Base-by-base conservation (phyloP, 2,113 vertebrate species). In the Cheirogaleus medius region DNA sequence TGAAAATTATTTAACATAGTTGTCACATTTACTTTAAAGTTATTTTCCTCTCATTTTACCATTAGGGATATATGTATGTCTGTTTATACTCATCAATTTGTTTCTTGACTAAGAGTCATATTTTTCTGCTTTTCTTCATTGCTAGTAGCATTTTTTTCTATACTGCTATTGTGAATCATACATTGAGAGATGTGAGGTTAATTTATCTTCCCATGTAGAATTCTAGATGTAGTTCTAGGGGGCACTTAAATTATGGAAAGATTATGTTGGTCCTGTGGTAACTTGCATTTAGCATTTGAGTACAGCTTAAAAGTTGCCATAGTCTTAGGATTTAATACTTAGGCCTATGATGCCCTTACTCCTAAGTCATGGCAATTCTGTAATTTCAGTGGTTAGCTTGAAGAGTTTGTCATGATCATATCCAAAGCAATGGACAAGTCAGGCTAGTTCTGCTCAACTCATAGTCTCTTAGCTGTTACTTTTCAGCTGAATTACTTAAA, bases 381-480 rank as follows among this genome's bases (percentile, higher is more conserved):
- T 7, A 20, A 47, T 80, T 94, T 66, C 17, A 15, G 25, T 10
- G 8, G 29, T 52, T 47, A 85, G 2, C 6, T 21, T 25, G 8
- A 52, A 3, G 2, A 2, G 8, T 90, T 73, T 44, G 25, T 42
- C 74, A 69, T 64, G 37, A 60, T 0, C 1, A 0, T 47, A 0
- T 42, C 21, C 6, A 15, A 56, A 37, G 4, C 8, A 32, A 1
- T 8, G 3, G 14, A 5, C 58, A 80, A 56, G 12, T 4, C 3
- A 10, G 42, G 18, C 29, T 73, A 58, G 71, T 66, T 83, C 63
- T 54, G 5, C 5, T 68, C 23, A 13, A 32, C 4, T 29, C 17
- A 29, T 20, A 8, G 11, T 64, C 39, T 49, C 25, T 44, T 80
- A 17, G 4, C 42, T 91, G n/a, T 2, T 54, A 21, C 10, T 90